Percentiles rank a stretch among this genome's conserved stretches.
phyloP scores from a whole-genome alignment of 2,113 vertebrate genomes.

The Peromyscus polionotus region DNA sequence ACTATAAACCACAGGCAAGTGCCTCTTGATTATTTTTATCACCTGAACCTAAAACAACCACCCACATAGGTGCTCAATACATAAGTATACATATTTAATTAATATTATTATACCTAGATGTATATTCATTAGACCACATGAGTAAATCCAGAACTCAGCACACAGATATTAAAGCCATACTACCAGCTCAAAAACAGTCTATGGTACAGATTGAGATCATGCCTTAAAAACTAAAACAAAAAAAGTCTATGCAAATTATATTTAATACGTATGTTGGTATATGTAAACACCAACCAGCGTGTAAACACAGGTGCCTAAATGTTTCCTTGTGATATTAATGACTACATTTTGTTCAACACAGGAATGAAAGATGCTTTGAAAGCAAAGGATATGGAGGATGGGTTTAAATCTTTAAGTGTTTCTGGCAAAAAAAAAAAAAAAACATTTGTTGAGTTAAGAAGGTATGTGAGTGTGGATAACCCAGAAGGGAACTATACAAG shows the following conservation, averaged over 20 bases:
- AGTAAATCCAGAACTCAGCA: not conserved
- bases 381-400: not conserved
- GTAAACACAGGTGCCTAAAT: not conserved
- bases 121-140: not conserved
- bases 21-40: slow-evolving; percentile 23
- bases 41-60: not conserved
- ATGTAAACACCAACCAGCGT: not conserved
- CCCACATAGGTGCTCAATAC: not conserved
- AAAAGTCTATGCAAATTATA: not conserved
- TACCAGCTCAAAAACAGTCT: not conserved
- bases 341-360: not conserved
- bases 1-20: not conserved
- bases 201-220: not conserved
- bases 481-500: not conserved
- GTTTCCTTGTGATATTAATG: not conserved
- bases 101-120: not conserved
- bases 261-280: not conserved
- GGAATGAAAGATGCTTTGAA: not conserved
- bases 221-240: not conserved
- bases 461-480: not conserved
- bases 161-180: not conserved
- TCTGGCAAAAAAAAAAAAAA: not conserved
- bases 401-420: not conserved
- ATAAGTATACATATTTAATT: not conserved
- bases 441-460: not conserved